A percentile compares a stretch with the other conserved stretches of the same genome.
Conservation (phyloP, 2,888 invertebrate genomes). For the Heliothis peltigera region DNA sequence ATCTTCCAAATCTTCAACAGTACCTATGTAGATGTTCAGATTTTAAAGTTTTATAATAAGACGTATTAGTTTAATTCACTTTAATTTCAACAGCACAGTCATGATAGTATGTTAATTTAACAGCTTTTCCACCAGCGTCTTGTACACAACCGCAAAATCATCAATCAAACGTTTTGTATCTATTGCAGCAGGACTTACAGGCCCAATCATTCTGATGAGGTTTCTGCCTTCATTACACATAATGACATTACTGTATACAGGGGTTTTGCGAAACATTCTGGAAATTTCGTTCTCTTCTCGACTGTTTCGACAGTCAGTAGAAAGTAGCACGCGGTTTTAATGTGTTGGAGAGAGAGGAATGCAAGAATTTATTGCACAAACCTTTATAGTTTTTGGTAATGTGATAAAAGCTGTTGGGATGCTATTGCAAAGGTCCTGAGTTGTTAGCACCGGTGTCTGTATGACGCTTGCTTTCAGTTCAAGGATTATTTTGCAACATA, state of each 20-base stretch:
- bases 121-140: slow-evolving; percentile 1
- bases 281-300: slow-evolving; percentile 52
- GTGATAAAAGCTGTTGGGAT: neutral
- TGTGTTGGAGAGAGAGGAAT: slow-evolving; percentile 47
- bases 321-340: slow-evolving; percentile 63
- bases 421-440: neutral
- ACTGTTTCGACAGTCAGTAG: slow-evolving; percentile 57
- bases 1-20: neutral
- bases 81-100: neutral
- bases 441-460: too few relatives aligned
- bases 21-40: neutral
- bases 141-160: slow-evolving; percentile 27
- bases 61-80: neutral
- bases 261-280: slow-evolving; percentile 57
- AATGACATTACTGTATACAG: slow-evolving; percentile 44
- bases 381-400: slow-evolving; percentile 30
- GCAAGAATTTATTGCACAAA: slow-evolving; percentile 39
- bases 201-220: slow-evolving; percentile 40
- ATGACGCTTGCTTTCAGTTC: neutral
- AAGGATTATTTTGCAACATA: neutral
- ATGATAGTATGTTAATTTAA: slow-evolving; percentile 15
- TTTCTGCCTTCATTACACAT: slow-evolving; percentile 44
- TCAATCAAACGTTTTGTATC: slow-evolving; percentile 29
- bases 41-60: too few relatives aligned
- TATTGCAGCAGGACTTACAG: slow-evolving; percentile 33